Conservation (phyloP, 2,888 invertebrate genomes). For the Ametastegia equiseti region DNA sequence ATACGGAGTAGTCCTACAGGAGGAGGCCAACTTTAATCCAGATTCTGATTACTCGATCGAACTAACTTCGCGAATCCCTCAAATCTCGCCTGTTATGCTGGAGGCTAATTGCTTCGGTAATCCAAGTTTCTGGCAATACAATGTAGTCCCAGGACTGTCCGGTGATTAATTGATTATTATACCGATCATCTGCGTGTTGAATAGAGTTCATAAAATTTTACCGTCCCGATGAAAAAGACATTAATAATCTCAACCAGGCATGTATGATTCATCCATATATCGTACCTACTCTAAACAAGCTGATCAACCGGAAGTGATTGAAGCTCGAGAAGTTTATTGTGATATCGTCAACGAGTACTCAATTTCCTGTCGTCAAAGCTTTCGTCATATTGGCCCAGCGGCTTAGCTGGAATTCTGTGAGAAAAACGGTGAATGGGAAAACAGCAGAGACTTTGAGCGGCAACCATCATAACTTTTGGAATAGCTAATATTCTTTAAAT, state of each 20-base stretch:
- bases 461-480: too few relatives aligned
- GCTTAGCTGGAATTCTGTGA: too few relatives aligned
- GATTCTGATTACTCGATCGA: slow-evolving; percentile 12
- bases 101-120: slow-evolving; percentile 1
- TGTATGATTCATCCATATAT: neutral
- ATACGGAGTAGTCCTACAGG: neutral
- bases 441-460: too few relatives aligned
- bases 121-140: neutral
- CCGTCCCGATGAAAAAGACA: neutral
- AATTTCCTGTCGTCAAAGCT: too few relatives aligned
- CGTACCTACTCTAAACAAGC: neutral
- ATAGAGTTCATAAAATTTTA: neutral
- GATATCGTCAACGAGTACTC: too few relatives aligned
- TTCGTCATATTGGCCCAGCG: too few relatives aligned
- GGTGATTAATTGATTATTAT: neutral
- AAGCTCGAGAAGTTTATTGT: too few relatives aligned
- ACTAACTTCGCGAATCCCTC: neutral
- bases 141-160: neutral
- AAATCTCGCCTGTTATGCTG: slow-evolving; percentile 14
- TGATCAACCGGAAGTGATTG: too few relatives aligned
- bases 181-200: neutral
- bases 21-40: neutral
- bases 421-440: too few relatives aligned
- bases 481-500: too few relatives aligned
- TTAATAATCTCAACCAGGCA: neutral